A percentile compares a stretch with the other conserved stretches of the same genome.
Evolutionary conservation across 35 echinoderm and acorn worm species (phyloP).

Genomic region (Anneissia japonica): DNA sequence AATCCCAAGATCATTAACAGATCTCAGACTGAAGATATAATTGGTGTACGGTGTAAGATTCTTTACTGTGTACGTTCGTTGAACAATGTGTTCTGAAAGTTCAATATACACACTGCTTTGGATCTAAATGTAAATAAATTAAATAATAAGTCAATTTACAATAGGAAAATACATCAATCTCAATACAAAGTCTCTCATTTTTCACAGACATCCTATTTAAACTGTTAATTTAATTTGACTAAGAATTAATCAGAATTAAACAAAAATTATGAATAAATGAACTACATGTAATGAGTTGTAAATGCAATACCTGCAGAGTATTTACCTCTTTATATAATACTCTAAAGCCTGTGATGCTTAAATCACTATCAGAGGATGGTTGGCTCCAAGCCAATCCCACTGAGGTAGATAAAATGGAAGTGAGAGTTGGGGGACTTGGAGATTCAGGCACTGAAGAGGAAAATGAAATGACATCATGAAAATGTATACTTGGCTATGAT

Average conservation of each 20-base stretch:
- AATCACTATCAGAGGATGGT: constrained; percentile 24
- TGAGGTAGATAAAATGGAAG: constrained; percentile 26
- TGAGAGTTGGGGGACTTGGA: constrained; percentile 33
- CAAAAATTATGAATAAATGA: too few relatives aligned
- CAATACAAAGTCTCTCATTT: too few relatives aligned
- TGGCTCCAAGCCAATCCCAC: constrained; percentile 36
- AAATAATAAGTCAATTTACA: not conserved
- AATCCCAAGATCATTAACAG: not conserved
- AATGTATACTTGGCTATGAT: not conserved
- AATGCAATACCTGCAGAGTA: too few relatives aligned
- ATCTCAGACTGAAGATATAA: not conserved
- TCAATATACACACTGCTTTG: not conserved
- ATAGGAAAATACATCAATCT: too few relatives aligned
- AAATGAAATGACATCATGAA: not conserved
- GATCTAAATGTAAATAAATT: not conserved
- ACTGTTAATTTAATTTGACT: too few relatives aligned
- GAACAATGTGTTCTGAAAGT: not conserved
- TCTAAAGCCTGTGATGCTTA: constrained; percentile 32
- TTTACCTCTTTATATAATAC: constrained; percentile 6
- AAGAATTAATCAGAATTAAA: too few relatives aligned
- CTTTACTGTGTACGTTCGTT: not conserved
- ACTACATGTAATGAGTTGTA: too few relatives aligned
- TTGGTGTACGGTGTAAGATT: not conserved
- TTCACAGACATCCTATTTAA: too few relatives aligned
- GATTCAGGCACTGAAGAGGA: constrained; percentile 45